A percentile compares a stretch with the other conserved stretches of the same genome.
Conservation (phyloP, 2,113 vertebrate species). For the Hemiprocne comata region DNA sequence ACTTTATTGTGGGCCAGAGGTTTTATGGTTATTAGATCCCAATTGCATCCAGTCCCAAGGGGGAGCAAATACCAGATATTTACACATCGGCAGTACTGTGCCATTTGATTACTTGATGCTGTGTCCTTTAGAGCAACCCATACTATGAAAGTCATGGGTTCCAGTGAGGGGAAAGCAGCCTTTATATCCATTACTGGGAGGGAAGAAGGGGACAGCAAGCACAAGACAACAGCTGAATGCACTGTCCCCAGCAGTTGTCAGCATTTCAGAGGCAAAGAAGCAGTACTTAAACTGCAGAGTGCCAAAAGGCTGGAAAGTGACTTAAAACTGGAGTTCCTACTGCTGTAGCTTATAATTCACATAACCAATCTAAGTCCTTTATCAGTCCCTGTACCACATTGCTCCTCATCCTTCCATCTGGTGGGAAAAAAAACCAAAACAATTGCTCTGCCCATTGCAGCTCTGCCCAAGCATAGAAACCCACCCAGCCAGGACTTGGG, state of each 20-base stretch:
- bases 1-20: not conserved
- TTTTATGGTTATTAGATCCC: not conserved
- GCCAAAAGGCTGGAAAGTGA: not conserved
- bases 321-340: not conserved
- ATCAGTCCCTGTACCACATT: rapidly evolving
- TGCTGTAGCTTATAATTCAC: not conserved
- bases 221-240: not conserved
- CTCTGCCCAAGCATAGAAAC: not conserved
- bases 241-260: not conserved
- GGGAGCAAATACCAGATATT: not conserved
- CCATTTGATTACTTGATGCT: not conserved
- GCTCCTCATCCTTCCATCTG: not conserved
- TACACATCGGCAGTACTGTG: not conserved
- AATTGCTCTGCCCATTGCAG: not conserved
- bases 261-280: not conserved
- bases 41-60: rapidly evolving
- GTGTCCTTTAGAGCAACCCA: not conserved
- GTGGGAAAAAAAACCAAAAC: not conserved
- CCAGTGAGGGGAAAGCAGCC: not conserved
- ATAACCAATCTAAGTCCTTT: not conserved
- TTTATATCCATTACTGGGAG: not conserved
- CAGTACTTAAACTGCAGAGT: not conserved
- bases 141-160: not conserved
- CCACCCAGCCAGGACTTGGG: not conserved
- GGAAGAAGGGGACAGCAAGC: not conserved